Percentiles rank a stretch among this genome's conserved stretches.
Evolutionary conservation across 2,113 vertebrate species (phyloP).

Genomic region (Cacatua alba): DNA sequence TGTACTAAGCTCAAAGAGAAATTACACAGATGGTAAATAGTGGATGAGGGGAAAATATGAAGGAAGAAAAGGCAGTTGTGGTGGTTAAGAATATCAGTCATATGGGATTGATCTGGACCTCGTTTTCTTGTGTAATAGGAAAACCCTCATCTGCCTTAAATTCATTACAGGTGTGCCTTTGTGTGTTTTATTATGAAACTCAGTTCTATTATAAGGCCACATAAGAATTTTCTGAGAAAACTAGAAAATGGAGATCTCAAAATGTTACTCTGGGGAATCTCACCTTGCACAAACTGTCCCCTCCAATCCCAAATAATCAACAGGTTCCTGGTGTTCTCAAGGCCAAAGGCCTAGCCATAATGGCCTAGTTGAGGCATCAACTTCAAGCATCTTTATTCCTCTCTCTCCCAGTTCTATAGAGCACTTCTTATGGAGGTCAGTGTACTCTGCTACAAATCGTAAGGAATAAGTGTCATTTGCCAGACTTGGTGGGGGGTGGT

Average conservation of each 20-base stretch:
- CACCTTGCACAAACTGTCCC: neutral
- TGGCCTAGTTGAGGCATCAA: accelerated
- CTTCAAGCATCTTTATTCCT: neutral
- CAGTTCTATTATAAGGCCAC: neutral
- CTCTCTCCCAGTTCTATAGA: neutral
- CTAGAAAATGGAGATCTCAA: neutral
- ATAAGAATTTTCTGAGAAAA: neutral
- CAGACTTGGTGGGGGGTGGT: neutral
- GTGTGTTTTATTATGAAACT: neutral
- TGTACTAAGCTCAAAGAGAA: neutral
- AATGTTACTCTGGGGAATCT: neutral
- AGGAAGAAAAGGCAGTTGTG: neutral
- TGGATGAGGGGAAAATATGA: neutral
- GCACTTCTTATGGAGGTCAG: neutral
- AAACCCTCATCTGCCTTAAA: neutral
- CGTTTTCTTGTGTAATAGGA: neutral
- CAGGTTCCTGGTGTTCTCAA: neutral
- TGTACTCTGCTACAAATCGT: neutral
- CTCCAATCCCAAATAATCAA: neutral
- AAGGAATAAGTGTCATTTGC: neutral
- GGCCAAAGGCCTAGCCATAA: neutral
- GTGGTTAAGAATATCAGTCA: neutral
- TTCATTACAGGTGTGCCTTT: neutral
- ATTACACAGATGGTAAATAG: neutral
- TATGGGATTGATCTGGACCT: neutral